Evolutionary conservation across 1,140 invertebrate genomes (phyloP).

Genomic region (Parasteatoda tepidariorum): DNA sequence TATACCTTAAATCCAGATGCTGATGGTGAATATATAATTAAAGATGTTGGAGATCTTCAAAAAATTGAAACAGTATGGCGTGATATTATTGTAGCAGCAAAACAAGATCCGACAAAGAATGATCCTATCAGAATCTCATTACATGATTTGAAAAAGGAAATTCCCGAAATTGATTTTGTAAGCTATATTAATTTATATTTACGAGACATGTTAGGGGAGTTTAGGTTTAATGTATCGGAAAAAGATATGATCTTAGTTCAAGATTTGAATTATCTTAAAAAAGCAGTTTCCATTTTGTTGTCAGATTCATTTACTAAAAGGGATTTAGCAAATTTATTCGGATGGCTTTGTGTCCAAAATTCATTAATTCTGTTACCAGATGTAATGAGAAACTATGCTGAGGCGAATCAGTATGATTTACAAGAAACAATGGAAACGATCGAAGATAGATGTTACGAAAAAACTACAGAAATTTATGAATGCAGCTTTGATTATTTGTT

Average conservation of each 20-base stretch:
- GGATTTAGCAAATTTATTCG: conserved; percentile 41
- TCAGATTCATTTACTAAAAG: not conserved
- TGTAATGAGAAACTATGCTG: not conserved
- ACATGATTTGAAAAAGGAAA: conserved; percentile 1
- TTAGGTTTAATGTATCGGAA: not conserved
- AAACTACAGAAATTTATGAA: conserved; percentile 6
- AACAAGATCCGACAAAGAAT: not conserved
- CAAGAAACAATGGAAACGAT: not conserved
- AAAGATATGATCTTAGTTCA: conserved; percentile 20
- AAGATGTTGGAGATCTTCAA: not conserved
- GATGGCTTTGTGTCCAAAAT: conserved; percentile 29
- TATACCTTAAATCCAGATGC: not conserved
- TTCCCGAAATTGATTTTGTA: conserved; percentile 27
- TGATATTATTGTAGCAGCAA: not conserved
- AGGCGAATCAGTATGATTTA: not conserved
- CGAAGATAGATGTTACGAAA: conserved; percentile 6
- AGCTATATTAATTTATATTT: not conserved
- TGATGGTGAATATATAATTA: not conserved
- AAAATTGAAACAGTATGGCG: conserved; percentile 17
- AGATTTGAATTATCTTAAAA: conserved; percentile 11
- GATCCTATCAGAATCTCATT: conserved; percentile 15
- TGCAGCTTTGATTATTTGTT: conserved; percentile 32
- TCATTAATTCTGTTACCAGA: conserved; percentile 17
- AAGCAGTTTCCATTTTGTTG: not conserved
- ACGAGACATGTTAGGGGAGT: conserved; percentile 21